Evolutionary conservation across 2,888 invertebrate species (phyloP).

Genomic region (Terebella lapidaria): DNA sequence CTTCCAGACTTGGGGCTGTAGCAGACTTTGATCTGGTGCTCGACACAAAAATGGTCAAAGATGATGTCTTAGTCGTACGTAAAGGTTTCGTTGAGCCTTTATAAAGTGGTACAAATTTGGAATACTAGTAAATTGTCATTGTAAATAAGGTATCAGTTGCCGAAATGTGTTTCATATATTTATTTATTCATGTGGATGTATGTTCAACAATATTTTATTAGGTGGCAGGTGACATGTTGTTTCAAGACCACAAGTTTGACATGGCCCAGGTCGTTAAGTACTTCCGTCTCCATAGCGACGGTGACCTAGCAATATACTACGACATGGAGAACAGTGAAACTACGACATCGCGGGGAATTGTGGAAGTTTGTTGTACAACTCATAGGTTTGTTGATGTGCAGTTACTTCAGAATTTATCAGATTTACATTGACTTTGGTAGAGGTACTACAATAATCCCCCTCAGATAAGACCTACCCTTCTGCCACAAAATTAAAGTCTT

Average conservation of each 20-base stretch:
- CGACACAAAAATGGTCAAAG: conserved; percentile 14
- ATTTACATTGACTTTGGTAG: too few relatives aligned
- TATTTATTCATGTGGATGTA: too few relatives aligned
- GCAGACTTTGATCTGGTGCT: conserved; percentile 19
- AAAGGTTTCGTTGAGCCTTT: neutral
- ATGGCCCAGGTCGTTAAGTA: conserved; percentile 20
- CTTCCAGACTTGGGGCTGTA: conserved; percentile 17
- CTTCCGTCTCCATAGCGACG: conserved; percentile 17
- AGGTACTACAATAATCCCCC: too few relatives aligned
- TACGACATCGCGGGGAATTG: conserved; percentile 18
- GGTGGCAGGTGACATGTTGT: conserved; percentile 28
- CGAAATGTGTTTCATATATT: too few relatives aligned
- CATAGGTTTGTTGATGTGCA: conserved; percentile 10
- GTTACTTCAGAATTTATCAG: too few relatives aligned
- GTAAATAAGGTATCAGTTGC: too few relatives aligned
- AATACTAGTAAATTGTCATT: neutral
- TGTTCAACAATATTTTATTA: too few relatives aligned
- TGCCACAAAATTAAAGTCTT: too few relatives aligned
- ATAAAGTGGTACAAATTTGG: neutral
- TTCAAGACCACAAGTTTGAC: conserved; percentile 24
- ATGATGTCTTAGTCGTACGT: conserved; percentile 23
- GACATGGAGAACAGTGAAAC: conserved; percentile 19
- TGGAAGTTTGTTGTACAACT: conserved; percentile 12
- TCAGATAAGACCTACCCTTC: too few relatives aligned
- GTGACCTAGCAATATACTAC: conserved; percentile 23